Base-by-base conservation (phyloP, 2,888 invertebrate genomes). In the Ophion obscuratus region DNA sequence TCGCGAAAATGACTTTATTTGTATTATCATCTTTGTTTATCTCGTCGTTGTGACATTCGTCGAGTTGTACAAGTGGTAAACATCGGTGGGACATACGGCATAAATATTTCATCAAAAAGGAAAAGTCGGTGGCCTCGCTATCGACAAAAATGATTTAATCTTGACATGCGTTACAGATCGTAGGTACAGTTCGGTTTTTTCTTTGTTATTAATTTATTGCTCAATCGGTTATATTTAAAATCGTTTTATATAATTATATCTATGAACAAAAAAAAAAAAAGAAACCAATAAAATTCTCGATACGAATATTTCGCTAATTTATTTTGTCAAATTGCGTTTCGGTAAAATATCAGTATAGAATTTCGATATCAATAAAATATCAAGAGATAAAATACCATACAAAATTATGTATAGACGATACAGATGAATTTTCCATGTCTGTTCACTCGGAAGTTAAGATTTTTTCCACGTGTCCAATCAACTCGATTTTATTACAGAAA, bases 1-100 rank as follows among this genome's bases (percentile, higher is more conserved):
- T 74, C 47, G 73, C 61, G 36, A 71, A 78, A 74, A 78, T 53
- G 62, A 84, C 75, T 80, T 57, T 17, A 53, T 31, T 66, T 66
- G 14, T 14, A 17, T 71, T 17, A 57, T 57, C n/a, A 71, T 59
- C n/a, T n/a, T 27, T 73, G 36, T 73, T 59, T 73, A n/a, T 73
- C 20, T 70, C 44, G 59, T 24, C 61, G 73, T n/a, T 40, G 78
- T 64, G n/a, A 74, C 68, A 40, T 75, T 79, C 40, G 62, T 70
- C 53, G 64, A 36, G 24, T 79, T 75, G 67, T 64, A 74, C 74
- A 79, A 79, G 27, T 47, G 40, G 74, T 83, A 47, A 14, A 68
- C 74, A 67, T 31, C 67, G 81, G 31, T 62, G 78, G 67, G 64
- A 68, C 24, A 80, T 64, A 57, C 80, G 73, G 66, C 57, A 31